phyloP scores from a whole-genome alignment of 2,888 invertebrate genomes.

The Campoplex capitator region DNA sequence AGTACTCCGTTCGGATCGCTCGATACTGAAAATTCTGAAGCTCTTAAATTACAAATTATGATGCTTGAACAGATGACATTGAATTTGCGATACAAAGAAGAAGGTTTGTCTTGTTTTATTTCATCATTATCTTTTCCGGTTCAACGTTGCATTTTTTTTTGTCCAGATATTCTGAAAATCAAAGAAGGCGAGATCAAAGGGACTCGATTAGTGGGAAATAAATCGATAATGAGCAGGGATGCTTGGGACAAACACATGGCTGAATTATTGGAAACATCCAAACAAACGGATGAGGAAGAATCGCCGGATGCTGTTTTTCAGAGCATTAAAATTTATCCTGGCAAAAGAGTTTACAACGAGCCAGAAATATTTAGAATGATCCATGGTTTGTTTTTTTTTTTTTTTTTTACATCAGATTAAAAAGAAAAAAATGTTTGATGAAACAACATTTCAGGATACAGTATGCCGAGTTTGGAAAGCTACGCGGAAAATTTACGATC shows the following conservation, averaged over 20 bases:
- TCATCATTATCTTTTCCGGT: not conserved
- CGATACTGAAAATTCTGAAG: conserved; percentile 66
- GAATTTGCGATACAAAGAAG: conserved; percentile 71
- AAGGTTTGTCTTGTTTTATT: conserved; percentile 65
- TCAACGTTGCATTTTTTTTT: conserved; percentile 19
- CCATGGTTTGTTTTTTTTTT: conserved; percentile 62
- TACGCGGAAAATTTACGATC: conserved; percentile 48
- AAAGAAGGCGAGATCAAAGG: conserved; percentile 67
- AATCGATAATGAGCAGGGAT: conserved; percentile 70
- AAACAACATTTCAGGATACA: conserved; percentile 63
- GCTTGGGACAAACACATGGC: conserved; percentile 73
- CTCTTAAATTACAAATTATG: conserved; percentile 69
- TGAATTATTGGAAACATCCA: conserved; percentile 63
- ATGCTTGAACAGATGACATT: conserved; percentile 71
- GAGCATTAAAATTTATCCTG: conserved; percentile 47
- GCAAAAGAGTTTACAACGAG: conserved; percentile 68
- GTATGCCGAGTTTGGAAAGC: conserved; percentile 60
- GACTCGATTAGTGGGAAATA: conserved; percentile 61
- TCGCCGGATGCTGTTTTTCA: conserved; percentile 65
- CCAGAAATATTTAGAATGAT: conserved; percentile 70
- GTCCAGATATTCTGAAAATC: conserved; percentile 72
- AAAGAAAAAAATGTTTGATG: not conserved
- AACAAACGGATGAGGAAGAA: conserved; percentile 33
- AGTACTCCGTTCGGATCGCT: conserved; percentile 73
- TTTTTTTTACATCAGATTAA: not conserved